Conservation (phyloP, 2,113 vertebrate species). For the Petromus typicus region DNA sequence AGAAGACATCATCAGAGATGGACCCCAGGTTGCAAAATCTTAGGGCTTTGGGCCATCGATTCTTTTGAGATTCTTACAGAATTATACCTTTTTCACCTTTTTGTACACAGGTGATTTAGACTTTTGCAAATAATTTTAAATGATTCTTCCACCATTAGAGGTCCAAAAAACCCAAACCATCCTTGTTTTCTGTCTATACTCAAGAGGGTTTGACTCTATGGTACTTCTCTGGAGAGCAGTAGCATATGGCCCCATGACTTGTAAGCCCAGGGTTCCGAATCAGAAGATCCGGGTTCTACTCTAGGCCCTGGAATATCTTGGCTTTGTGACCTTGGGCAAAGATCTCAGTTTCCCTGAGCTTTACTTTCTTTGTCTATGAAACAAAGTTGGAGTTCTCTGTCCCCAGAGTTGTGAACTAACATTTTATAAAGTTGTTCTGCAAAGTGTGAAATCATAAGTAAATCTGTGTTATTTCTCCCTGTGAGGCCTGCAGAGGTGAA, state of each 20-base stretch:
- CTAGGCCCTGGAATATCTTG: background rate
- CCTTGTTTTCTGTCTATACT: background rate
- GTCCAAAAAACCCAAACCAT: background rate
- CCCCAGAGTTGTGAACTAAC: background rate
- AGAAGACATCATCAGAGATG: background rate
- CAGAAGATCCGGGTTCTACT: background rate
- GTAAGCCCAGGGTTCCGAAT: background rate
- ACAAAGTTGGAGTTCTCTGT: background rate
- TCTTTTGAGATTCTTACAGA: background rate
- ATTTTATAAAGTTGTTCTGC: background rate
- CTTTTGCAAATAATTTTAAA: background rate
- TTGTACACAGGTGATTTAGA: background rate
- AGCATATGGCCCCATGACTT: background rate
- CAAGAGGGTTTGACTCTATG: background rate
- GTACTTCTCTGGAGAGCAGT: background rate
- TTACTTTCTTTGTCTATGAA: background rate
- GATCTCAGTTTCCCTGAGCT: background rate
- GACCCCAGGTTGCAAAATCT: background rate
- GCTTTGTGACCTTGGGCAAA: constrained; percentile 10
- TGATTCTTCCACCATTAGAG: background rate
- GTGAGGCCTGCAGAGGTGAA: background rate
- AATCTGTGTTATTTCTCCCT: background rate
- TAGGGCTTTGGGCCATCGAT: background rate
- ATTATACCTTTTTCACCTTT: background rate
- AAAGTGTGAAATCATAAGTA: background rate